These are phyloP conservation scores for Hypomecis atomaria DNA, from an alignment of 2,888 invertebrate genomes.

Conservation along the genomic window DNA sequence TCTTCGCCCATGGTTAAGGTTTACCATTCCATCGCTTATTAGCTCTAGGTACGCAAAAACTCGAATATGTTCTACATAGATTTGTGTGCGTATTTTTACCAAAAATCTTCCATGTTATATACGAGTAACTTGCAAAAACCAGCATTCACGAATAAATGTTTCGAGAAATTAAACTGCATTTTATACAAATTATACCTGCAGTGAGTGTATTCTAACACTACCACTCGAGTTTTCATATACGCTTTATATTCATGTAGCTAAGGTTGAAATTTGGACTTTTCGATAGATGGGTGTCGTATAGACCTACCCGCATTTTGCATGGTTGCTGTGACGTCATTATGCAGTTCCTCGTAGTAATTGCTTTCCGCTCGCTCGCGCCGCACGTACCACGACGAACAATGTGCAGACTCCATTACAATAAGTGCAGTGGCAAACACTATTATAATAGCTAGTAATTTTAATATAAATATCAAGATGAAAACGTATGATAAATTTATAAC, in stretches of 20 bases:
- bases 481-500: not conserved
- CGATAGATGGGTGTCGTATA: conserved; percentile 3
- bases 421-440: not conserved
- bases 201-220: not conserved
- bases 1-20: too few species aligned
- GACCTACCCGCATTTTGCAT: conserved; percentile 32
- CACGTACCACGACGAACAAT: conserved; percentile 29
- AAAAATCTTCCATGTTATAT: too few species aligned
- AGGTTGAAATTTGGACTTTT: conserved; percentile 7
- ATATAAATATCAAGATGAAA: too few species aligned
- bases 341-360: conserved; percentile 69
- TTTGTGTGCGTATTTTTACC: too few species aligned
- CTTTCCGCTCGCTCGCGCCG: conserved; percentile 51
- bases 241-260: not conserved
- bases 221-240: not conserved
- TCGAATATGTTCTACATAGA: too few species aligned
- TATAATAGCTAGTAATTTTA: too few species aligned
- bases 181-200: too few species aligned
- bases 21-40: too few species aligned
- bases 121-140: too few species aligned
- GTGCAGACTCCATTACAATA: conserved; percentile 21
- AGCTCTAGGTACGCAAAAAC: too few species aligned
- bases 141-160: too few species aligned
- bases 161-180: too few species aligned
- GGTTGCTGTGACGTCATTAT: conserved; percentile 63